phyloP scores from a whole-genome alignment of 2,113 vertebrate species.

The Rhagologus leucostigma region DNA sequence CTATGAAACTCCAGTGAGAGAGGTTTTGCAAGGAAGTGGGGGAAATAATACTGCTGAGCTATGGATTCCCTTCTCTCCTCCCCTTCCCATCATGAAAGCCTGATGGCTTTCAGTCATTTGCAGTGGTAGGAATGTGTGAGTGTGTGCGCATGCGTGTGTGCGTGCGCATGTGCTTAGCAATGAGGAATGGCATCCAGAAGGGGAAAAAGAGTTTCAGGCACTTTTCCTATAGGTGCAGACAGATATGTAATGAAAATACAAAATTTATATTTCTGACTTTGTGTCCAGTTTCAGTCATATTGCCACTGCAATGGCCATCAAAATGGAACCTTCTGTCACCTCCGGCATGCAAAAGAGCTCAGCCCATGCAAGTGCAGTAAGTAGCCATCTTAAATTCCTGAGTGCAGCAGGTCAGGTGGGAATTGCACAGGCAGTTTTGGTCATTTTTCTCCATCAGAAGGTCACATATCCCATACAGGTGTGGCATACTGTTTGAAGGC shows the following conservation, averaged over 20 bases:
- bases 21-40: constrained; percentile 25
- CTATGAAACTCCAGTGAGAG: constrained; percentile 51
- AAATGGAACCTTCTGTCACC: neutral
- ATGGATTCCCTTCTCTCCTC: constrained; percentile 42
- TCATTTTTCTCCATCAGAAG: constrained; percentile 29
- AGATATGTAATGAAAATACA: neutral
- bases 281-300: neutral
- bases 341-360: accelerated
- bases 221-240: neutral
- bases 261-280: neutral
- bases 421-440: neutral
- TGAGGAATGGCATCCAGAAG: neutral
- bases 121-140: neutral
- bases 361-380: neutral
- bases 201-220: neutral
- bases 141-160: neutral
- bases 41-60: constrained; percentile 51
- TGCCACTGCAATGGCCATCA: neutral
- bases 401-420: neutral
- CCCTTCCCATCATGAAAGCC: constrained; percentile 14
- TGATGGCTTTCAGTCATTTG: constrained; percentile 15
- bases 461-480: constrained; percentile 36
- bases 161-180: neutral
- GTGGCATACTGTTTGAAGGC: constrained; percentile 24
- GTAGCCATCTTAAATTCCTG: neutral